Evolutionary conservation across 1,140 invertebrate genomes (phyloP), one percentile per base, ranked within the genome.

Genomic region (Bicyclus anynana): DNA sequence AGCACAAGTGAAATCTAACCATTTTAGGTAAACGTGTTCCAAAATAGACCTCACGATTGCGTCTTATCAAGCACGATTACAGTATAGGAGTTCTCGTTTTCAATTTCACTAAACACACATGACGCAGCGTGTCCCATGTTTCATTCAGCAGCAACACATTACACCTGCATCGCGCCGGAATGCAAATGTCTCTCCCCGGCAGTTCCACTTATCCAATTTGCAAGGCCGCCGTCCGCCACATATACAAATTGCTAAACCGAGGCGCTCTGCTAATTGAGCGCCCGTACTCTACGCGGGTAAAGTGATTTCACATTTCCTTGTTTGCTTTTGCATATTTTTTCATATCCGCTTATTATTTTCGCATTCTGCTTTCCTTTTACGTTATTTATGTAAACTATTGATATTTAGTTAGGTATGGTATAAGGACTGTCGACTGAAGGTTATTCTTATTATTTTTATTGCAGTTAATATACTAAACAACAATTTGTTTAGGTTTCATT

Each of bases 171-270:
- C 48, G 29, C 13, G 42, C 47, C 53, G 53, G 53, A 54, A 55
- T 61, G 52, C 53, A 46, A 54, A 61, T 61, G 27, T 29, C 53
- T 54, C 35, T 38, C 26, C 42, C 59, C 52, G 47, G 49, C 47
- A 38, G 51, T 50, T 21, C 46, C 59, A 54, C 52, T 54, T 54
- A 50, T 54, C 59, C 59, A 61, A 61, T 61, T 61, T 55, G 52
- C 47, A 50, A 55, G 52, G 57, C 57, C 16, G 33, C 44, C 38
- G 59, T 50, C 46, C 40, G 53, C 48, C 59, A 55, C 52, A 46
- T 61, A 49, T 38, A 46, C 59, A 61, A 61, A 61, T 61, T 61
- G 59, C 52, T 54, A 42, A 50, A 18, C 18, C 47, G 35, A 40
- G 13, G 37, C 2, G 35, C 53, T 17, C 23, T 54, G 53, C 59